A percentile compares a stretch with the other conserved stretches of the same genome.
Conservation (phyloP, 1,140 invertebrate species). For the Phenacoccus solenopsis region DNA sequence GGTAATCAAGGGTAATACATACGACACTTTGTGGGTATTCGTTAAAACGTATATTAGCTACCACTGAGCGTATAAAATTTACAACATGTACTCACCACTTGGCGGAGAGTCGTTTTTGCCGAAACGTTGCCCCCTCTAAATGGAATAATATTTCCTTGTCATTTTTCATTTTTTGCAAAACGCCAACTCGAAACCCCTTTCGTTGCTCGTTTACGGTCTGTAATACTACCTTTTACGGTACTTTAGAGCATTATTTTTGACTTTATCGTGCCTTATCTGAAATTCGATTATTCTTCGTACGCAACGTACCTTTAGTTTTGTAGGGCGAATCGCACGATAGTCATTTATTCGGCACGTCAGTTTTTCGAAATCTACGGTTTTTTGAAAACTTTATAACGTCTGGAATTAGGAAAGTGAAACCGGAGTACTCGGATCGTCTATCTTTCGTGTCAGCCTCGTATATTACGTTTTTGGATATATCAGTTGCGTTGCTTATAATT, state of each 20-base stretch:
- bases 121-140: background rate
- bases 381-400: background rate
- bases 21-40: background rate
- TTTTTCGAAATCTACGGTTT: background rate
- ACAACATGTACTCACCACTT: background rate
- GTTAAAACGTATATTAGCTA: background rate
- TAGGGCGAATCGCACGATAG: background rate
- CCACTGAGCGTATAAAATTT: background rate
- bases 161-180: conserved; percentile 3
- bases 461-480: background rate
- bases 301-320: background rate
- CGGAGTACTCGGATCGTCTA: background rate
- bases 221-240: conserved; percentile 2
- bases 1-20: background rate
- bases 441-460: background rate
- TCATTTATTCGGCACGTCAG: background rate
- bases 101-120: background rate
- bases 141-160: background rate
- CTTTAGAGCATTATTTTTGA: conserved; percentile 2
- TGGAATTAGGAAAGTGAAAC: background rate
- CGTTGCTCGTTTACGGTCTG: background rate
- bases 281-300: background rate
- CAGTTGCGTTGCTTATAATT: background rate
- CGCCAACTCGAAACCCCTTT: background rate
- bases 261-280: conserved; percentile 1